Evolutionary conservation across 2,888 invertebrate species (phyloP).

Genomic region (Cheilosia scutellata): DNA sequence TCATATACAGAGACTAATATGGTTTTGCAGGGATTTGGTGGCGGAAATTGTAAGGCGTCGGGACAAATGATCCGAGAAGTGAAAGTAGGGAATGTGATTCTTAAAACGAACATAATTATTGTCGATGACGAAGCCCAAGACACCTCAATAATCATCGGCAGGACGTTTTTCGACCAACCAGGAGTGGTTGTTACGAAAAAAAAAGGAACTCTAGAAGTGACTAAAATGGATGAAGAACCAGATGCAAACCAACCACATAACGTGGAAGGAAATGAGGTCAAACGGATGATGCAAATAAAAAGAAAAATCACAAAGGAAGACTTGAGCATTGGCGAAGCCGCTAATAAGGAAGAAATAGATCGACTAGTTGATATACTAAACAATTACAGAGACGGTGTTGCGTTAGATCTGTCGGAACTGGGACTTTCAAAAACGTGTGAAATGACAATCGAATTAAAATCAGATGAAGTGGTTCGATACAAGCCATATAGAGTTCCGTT

Average conservation of each 20-base stretch:
- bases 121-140: slow-evolving; percentile 30
- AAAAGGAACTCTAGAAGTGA: background rate
- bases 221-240: background rate
- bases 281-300: slow-evolving; percentile 7
- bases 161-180: background rate
- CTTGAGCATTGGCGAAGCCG: background rate
- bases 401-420: slow-evolving; percentile 8
- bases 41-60: slow-evolving; percentile 3
- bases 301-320: background rate
- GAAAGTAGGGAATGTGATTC: slow-evolving; percentile 7
- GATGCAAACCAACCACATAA: background rate
- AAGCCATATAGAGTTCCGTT: slow-evolving; percentile 33
- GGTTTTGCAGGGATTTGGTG: slow-evolving; percentile 10
- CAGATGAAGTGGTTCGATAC: slow-evolving; percentile 15
- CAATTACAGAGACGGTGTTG: slow-evolving; percentile 17
- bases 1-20: background rate
- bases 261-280: background rate
- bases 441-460: slow-evolving; percentile 18
- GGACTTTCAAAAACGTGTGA: slow-evolving; percentile 16
- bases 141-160: slow-evolving; percentile 21
- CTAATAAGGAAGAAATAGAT: background rate
- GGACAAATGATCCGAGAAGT: slow-evolving; percentile 13
- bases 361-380: background rate
- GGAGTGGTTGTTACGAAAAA: background rate
- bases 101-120: slow-evolving; percentile 13